Evolutionary conservation across 2,888 invertebrate genomes (phyloP).

Genomic region (Scaptomyza polygonia): DNA sequence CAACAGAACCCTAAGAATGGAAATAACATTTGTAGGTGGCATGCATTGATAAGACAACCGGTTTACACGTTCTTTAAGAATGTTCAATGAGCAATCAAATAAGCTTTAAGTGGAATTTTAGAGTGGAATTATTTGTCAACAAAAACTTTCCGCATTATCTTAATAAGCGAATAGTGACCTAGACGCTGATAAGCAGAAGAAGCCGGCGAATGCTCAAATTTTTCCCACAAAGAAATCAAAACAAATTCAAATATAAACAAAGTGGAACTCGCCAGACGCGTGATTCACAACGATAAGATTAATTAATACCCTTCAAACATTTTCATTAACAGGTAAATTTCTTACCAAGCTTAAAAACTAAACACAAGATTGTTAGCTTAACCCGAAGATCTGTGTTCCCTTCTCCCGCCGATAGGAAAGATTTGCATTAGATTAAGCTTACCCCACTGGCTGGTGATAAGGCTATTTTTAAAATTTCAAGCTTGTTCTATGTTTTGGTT

Average conservation of each 20-base stretch:
- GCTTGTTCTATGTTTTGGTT: no score
- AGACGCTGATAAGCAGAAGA: constrained; percentile 29
- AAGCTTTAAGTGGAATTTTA: no score
- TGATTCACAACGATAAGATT: constrained; percentile 22
- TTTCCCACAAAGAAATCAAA: not conserved
- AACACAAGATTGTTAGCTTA: not conserved
- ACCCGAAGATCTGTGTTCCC: no score
- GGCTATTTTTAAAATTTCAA: not conserved
- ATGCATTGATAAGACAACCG: constrained; percentile 16
- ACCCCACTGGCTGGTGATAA: not conserved
- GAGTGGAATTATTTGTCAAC: constrained; percentile 9
- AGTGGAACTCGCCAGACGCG: constrained; percentile 42
- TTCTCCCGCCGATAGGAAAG: not conserved
- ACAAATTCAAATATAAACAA: constrained; percentile 13
- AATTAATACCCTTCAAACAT: not conserved
- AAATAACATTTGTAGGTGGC: not conserved
- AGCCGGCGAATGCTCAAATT: constrained; percentile 2
- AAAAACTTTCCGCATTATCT: no score
- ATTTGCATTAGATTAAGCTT: not conserved
- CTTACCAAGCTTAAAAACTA: constrained; percentile 13
- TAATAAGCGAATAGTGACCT: no score
- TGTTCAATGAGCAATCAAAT: constrained; percentile 32
- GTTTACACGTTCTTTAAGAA: constrained; percentile 51
- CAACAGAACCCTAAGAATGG: not conserved
- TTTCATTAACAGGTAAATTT: not conserved